Conservation (phyloP, 2,113 vertebrate genomes). For the Serilophus lunatus region DNA sequence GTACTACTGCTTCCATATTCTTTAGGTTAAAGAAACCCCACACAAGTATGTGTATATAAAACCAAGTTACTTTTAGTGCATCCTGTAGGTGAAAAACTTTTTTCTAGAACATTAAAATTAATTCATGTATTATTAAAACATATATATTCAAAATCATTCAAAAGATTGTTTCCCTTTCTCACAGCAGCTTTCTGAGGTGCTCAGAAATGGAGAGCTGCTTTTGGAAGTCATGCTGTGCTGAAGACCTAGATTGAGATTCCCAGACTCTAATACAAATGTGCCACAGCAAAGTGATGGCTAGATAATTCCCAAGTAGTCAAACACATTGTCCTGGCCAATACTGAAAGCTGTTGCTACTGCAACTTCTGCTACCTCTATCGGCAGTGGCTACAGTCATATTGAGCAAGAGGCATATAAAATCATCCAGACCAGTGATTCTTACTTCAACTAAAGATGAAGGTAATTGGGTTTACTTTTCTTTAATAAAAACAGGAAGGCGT, state of each 20-base stretch:
- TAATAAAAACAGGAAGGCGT: background rate
- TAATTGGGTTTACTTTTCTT: background rate
- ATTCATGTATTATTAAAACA: background rate
- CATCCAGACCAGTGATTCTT: background rate
- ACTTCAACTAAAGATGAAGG: background rate
- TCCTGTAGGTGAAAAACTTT: background rate
- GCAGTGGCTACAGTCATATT: background rate
- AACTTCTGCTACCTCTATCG: background rate
- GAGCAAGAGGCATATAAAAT: background rate
- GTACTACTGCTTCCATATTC: background rate
- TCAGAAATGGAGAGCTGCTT: background rate
- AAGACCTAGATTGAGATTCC: background rate
- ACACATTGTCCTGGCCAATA: background rate
- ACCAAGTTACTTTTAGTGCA: background rate
- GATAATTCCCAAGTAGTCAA: background rate
- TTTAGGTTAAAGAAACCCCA: background rate
- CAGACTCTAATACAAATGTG: background rate
- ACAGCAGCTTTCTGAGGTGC: background rate
- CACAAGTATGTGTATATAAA: background rate
- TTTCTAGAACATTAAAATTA: background rate
- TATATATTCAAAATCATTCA: background rate
- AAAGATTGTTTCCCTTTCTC: background rate
- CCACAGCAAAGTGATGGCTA: background rate
- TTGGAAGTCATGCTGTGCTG: background rate
- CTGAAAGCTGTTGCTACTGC: background rate